Evolutionary conservation across 2,888 invertebrate genomes (phyloP).

Genomic region (Aromia moschata): DNA sequence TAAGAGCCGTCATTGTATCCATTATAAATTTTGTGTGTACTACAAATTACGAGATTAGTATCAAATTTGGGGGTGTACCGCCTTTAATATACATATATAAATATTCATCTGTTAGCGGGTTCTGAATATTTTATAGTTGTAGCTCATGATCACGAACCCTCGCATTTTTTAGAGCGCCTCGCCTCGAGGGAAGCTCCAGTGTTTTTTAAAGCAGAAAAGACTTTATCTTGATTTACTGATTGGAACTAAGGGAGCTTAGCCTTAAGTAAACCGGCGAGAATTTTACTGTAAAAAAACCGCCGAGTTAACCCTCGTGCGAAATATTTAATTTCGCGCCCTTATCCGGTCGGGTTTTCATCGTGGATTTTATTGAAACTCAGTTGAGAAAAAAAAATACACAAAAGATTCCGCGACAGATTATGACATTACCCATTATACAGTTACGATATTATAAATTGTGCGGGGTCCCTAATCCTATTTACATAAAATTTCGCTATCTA

Average conservation of each 20-base stretch:
- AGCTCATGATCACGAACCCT: conserved; percentile 39
- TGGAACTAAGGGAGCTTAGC: conserved; percentile 51
- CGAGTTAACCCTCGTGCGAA: conserved; percentile 34
- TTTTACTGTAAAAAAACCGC: conserved; percentile 38
- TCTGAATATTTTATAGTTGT: conserved; percentile 40
- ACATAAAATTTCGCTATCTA: not conserved
- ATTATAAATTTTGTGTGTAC: conserved; percentile 20
- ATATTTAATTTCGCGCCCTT: conserved; percentile 37
- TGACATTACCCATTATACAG: conserved; percentile 5
- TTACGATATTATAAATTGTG: not conserved
- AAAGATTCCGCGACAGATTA: not conserved
- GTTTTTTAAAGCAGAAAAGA: conserved; percentile 55
- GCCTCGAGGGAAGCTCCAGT: conserved; percentile 47
- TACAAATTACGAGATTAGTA: conserved; percentile 31
- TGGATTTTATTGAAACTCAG: conserved; percentile 18
- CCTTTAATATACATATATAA: conserved; percentile 39
- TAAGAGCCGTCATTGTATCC: conserved; percentile 9
- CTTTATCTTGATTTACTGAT: conserved; percentile 58
- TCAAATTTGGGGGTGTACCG: conserved; percentile 32
- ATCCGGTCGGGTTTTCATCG: conserved; percentile 31
- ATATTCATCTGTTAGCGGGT: conserved; percentile 43
- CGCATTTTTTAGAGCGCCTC: conserved; percentile 41
- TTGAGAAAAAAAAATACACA: conserved; percentile 7
- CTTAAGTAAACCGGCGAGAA: conserved; percentile 45
- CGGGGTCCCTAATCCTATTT: not conserved